phyloP scores from a whole-genome alignment of 1,140 invertebrate genomes.

The Ridgeia piscesae region DNA sequence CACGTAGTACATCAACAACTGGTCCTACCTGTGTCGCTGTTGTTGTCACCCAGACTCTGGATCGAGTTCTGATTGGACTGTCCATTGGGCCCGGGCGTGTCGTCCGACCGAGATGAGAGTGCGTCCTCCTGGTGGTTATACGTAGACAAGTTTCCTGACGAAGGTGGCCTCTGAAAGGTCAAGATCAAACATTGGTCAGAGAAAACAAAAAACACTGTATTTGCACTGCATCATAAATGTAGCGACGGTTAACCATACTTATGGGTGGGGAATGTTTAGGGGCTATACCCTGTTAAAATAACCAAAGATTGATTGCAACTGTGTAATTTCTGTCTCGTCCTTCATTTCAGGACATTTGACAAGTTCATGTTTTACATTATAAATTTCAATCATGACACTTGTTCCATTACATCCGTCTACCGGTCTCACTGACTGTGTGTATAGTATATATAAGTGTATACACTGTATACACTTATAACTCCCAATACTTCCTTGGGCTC shows the following conservation, averaged over 20 bases:
- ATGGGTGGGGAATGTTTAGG: background rate
- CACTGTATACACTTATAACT: no score
- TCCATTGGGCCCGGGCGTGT: constrained; percentile 51
- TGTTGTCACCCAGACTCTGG: constrained; percentile 47
- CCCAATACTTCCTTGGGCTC: no score
- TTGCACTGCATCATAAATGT: background rate
- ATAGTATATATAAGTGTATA: no score
- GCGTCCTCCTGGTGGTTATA: constrained; percentile 37
- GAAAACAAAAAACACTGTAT: background rate
- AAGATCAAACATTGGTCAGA: background rate
- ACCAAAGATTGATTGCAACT: no score
- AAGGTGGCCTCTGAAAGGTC: constrained; percentile 45
- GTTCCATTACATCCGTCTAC: no score
- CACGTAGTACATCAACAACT: background rate
- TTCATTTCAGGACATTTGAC: no score
- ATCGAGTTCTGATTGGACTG: constrained; percentile 44
- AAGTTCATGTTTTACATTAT: no score
- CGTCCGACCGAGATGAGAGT: constrained; percentile 50
- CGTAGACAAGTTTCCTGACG: constrained; percentile 43
- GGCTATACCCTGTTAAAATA: no score
- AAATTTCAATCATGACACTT: no score
- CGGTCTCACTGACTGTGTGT: no score
- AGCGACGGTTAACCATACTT: background rate
- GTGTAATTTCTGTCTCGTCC: no score
- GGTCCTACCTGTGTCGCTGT: constrained; percentile 39